Evolutionary conservation across 2,888 invertebrate species (phyloP).

Genomic region (Microctonus hyperodae): DNA sequence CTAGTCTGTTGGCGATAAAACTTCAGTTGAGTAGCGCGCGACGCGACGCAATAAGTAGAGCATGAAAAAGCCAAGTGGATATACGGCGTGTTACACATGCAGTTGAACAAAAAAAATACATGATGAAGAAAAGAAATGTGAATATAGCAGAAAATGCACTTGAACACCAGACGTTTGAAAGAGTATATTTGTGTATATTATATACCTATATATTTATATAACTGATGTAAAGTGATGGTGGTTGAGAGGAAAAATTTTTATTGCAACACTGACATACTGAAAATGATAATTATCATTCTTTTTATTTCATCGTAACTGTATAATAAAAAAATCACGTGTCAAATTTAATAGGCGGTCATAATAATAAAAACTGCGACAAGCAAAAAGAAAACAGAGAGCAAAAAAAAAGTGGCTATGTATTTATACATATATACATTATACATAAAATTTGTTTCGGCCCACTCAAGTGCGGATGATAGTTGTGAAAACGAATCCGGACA

Average conservation of each 20-base stretch:
- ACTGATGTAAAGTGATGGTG: not conserved
- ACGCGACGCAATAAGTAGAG: constrained; percentile 50
- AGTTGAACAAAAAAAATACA: constrained; percentile 12
- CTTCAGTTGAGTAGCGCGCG: constrained; percentile 34
- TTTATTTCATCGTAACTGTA: constrained; percentile 6
- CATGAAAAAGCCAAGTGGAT: constrained; percentile 50
- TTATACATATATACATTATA: not conserved
- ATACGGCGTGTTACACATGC: constrained; percentile 39
- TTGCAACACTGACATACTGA: constrained; percentile 8
- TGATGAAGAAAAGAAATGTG: constrained; percentile 6
- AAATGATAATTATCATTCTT: constrained; percentile 11
- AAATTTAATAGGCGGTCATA: constrained; percentile 16
- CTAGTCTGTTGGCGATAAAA: not conserved
- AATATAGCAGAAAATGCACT: not conserved
- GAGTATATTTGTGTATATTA: not conserved
- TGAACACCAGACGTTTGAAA: not conserved
- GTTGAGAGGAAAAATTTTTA: not conserved
- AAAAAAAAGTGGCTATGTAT: not conserved
- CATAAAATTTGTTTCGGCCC: constrained; percentile 6
- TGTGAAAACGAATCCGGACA: not conserved
- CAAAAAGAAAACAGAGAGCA: not conserved
- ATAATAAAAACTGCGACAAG: constrained; percentile 12
- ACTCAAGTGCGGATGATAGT: not conserved
- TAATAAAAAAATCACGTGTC: constrained; percentile 25
- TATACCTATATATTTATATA: not conserved